Conservation (phyloP, 2,888 invertebrate genomes). For the Conchocele bisecta region DNA sequence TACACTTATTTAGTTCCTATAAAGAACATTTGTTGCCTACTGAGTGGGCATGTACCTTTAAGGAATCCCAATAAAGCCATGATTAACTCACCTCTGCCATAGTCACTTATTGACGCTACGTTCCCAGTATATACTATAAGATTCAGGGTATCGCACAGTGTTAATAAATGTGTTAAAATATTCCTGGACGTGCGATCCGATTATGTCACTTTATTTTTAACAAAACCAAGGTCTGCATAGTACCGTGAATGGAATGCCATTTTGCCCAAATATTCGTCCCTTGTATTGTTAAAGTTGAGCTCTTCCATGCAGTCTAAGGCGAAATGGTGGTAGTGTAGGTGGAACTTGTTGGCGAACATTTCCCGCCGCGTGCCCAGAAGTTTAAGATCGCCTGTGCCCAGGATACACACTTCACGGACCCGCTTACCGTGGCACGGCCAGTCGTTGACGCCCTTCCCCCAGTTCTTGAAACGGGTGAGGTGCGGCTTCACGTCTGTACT, state of each 20-base stretch:
- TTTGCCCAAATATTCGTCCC: slow-evolving; percentile 62
- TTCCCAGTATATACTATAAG: no score
- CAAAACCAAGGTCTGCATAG: slow-evolving; percentile 64
- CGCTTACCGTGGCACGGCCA: slow-evolving; percentile 75
- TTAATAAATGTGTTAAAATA: no score
- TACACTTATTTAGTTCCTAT: no score
- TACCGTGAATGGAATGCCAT: slow-evolving; percentile 57
- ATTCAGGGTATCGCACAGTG: no score
- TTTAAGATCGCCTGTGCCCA: slow-evolving; percentile 78
- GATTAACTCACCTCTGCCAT: no score
- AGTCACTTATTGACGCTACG: no score
- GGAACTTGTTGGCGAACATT: slow-evolving; percentile 81
- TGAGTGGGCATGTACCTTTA: no score
- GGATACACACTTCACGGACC: slow-evolving; percentile 77
- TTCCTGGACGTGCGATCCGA: no score
- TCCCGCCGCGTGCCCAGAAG: slow-evolving; percentile 67
- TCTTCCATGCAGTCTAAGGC: slow-evolving; percentile 78
- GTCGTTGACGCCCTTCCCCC: slow-evolving; percentile 61
- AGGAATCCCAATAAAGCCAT: no score
- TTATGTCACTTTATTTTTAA: slow-evolving; percentile 60
- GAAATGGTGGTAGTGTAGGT: slow-evolving; percentile 70
- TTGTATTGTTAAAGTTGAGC: slow-evolving; percentile 65
- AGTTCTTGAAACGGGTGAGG: slow-evolving; percentile 77
- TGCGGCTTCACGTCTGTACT: slow-evolving; percentile 63
- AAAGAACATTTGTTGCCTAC: no score